Conservation (phyloP, 2,888 invertebrate species). For the Myopa testacea region DNA sequence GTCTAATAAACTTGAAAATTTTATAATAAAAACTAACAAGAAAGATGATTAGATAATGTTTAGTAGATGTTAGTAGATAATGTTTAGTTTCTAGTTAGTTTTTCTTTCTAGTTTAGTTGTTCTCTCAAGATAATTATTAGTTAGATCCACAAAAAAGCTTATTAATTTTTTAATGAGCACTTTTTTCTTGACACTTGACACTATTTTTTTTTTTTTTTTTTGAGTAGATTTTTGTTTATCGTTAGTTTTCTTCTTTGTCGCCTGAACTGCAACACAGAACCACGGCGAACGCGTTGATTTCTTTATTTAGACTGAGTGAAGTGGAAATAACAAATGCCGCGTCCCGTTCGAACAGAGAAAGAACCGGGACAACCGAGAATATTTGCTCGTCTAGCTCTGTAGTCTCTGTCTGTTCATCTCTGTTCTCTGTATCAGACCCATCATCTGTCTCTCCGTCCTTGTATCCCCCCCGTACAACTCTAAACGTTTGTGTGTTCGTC, state of each 20-base stretch:
- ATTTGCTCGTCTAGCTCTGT: neutral
- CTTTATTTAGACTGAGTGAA: slow-evolving; percentile 18
- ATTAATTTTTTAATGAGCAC: no score
- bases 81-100: no score
- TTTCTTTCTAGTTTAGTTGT: no score
- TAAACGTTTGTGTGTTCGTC: neutral
- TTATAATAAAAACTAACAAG: no score
- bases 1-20: no score
- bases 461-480: no score
- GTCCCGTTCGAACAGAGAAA: neutral
- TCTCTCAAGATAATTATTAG: no score
- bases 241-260: neutral
- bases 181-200: neutral
- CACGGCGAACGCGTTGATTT: slow-evolving; percentile 25
- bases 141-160: no score
- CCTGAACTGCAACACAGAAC: neutral
- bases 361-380: neutral
- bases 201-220: neutral
- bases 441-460: neutral
- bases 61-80: no score
- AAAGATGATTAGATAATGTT: no score
- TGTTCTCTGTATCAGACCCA: slow-evolving; percentile 1
- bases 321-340: neutral
- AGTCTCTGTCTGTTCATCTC: neutral
- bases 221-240: neutral